phyloP scores from a whole-genome alignment of 2,797 vertebrate genomes.

The Holocentrus rufus region DNA sequence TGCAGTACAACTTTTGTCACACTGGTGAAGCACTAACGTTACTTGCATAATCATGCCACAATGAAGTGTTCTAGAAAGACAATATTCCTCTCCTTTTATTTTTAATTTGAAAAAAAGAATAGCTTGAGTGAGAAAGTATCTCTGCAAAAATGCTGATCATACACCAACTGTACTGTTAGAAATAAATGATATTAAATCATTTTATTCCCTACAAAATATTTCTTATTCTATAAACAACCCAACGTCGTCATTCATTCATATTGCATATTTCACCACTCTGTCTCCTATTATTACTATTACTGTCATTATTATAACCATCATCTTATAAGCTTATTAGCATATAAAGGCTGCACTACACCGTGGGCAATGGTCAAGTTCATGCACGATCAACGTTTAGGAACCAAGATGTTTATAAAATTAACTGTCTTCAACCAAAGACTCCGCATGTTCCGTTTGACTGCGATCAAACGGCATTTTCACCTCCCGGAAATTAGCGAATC shows the following conservation, averaged over 20 bases:
- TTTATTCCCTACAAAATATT: conserved; percentile 50
- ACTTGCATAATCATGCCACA: conserved; percentile 13
- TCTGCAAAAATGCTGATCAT: conserved; percentile 36
- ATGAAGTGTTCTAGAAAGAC: conserved; percentile 37
- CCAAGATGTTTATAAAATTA: no score
- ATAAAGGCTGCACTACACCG: no score
- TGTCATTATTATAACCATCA: no score
- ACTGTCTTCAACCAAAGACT: no score
- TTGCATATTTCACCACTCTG: background rate
- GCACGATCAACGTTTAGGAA: no score
- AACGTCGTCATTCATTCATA: background rate
- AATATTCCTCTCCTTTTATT: conserved; percentile 7
- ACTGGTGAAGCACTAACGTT: conserved; percentile 1
- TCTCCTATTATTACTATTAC: no score
- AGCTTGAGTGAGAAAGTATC: background rate
- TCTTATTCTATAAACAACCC: no score
- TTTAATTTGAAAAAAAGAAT: no score
- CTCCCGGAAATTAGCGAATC: conserved; percentile 59
- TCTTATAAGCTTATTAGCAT: no score
- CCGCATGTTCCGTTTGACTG: no score
- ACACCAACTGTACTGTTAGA: conserved; percentile 47
- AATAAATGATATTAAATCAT: conserved; percentile 63
- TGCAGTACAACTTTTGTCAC: conserved; percentile 21
- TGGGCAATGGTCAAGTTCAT: no score
- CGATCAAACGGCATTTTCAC: no score